Conservation (phyloP, 1,140 invertebrate genomes). For the Brachionus rubens region DNA sequence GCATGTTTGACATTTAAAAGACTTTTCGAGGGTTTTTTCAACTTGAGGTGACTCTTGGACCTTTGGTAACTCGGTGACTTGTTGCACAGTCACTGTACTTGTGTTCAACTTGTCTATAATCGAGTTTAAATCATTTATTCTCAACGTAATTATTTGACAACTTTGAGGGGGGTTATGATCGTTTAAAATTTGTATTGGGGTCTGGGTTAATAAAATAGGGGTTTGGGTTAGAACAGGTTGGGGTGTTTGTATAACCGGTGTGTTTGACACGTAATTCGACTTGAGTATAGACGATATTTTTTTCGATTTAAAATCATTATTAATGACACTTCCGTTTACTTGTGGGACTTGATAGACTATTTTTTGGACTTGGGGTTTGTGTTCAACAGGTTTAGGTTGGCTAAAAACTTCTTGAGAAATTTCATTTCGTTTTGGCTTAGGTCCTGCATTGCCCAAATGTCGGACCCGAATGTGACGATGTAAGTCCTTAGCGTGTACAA, state of each 20-base stretch:
- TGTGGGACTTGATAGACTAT: constrained; percentile 13
- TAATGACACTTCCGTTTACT: neutral
- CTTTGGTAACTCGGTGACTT: neutral
- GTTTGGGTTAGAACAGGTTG: neutral
- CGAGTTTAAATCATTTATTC: constrained; percentile 27
- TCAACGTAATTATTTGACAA: constrained; percentile 12
- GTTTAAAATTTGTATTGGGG: constrained; percentile 7
- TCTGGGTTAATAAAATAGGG: neutral
- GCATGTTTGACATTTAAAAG: neutral
- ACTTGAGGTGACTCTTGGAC: neutral
- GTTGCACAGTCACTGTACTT: neutral
- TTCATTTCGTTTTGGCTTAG: neutral
- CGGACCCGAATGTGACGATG: neutral
- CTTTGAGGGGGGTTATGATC: neutral
- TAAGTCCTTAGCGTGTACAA: constrained; percentile 25
- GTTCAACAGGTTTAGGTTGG: neutral
- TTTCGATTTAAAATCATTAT: constrained; percentile 28
- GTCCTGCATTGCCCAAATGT: neutral
- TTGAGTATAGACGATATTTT: constrained; percentile 29
- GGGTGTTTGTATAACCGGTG: neutral
- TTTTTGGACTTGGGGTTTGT: neutral
- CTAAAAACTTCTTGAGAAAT: neutral
- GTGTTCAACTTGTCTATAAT: neutral
- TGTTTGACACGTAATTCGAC: neutral
- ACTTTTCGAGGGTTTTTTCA: neutral